These are phyloP conservation scores for Dendrolimus pini DNA, from an alignment of 2,888 invertebrate genomes.

Conservation along the genomic window DNA sequence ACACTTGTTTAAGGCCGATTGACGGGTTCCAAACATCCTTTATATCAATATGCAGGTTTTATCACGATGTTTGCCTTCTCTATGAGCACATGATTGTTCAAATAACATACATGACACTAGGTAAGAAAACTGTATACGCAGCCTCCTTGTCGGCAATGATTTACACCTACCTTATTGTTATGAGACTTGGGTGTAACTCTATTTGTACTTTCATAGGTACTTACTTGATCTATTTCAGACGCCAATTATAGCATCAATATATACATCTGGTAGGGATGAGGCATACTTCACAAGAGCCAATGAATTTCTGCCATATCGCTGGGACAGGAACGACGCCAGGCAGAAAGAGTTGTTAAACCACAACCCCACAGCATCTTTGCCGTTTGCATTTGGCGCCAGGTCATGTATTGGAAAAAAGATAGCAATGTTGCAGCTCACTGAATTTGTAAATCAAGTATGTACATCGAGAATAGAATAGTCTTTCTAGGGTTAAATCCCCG, in stretches of 20 bases:
- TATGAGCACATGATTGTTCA: too few species aligned
- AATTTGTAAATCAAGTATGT: slow-evolving; percentile 80
- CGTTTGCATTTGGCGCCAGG: slow-evolving; percentile 89
- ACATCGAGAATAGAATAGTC: background rate
- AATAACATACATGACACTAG: too few species aligned
- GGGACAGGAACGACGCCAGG: slow-evolving; percentile 78
- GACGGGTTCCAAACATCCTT: too few species aligned
- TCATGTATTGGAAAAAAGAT: slow-evolving; percentile 90
- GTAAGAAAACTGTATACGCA: too few species aligned
- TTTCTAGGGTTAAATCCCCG: too few species aligned
- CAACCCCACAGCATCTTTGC: slow-evolving; percentile 81
- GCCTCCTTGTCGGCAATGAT: too few species aligned
- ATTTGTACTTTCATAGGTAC: too few species aligned
- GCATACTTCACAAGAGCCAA: slow-evolving; percentile 81
- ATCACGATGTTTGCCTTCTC: too few species aligned
- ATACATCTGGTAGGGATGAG: slow-evolving; percentile 87
- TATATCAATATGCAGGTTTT: too few species aligned
- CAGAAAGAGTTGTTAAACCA: slow-evolving; percentile 62
- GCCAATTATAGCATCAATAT: slow-evolving; percentile 88
- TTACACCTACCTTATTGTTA: too few species aligned
- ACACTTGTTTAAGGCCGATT: too few species aligned
- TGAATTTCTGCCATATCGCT: slow-evolving; percentile 85
- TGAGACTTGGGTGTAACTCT: too few species aligned
- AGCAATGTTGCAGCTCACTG: slow-evolving; percentile 85
- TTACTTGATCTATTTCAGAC: slow-evolving; percentile 73